A percentile compares a stretch with the other conserved stretches of the same genome.
Evolutionary conservation across 2,797 vertebrate genomes (phyloP).

Genomic region (Gadopsis marmoratus): DNA sequence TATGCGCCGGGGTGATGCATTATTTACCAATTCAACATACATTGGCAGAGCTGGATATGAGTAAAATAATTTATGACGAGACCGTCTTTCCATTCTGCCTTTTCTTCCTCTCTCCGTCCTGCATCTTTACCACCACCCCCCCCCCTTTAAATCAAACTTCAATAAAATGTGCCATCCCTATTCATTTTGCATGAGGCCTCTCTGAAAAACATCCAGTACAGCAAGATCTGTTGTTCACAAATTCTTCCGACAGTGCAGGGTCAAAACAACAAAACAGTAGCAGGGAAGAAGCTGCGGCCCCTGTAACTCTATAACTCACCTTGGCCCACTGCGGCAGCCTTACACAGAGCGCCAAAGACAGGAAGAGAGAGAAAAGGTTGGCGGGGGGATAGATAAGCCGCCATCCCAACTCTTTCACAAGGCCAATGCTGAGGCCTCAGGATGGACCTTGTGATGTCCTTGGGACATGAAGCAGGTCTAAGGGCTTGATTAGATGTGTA

Average conservation of each 20-base stretch:
- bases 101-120: constrained; percentile 71
- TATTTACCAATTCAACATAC: constrained; percentile 88
- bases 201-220: constrained; percentile 82
- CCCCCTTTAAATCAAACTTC: constrained; percentile 87
- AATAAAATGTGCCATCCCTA: constrained; percentile 86
- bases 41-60: constrained; percentile 84
- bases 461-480: constrained; percentile 9
- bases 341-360: constrained; percentile 14
- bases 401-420: constrained; percentile 13
- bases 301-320: constrained; percentile 75
- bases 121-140: constrained; percentile 47
- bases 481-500: constrained; percentile 55
- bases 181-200: constrained; percentile 88
- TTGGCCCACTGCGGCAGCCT: constrained; percentile 55
- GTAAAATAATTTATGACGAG: constrained; percentile 90
- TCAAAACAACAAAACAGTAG: constrained; percentile 84
- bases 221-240: constrained; percentile 81
- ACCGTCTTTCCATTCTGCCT: constrained; percentile 70
- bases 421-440: constrained; percentile 35
- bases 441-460: not conserved
- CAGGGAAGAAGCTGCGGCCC: constrained; percentile 52
- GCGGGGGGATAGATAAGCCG: constrained; percentile 23
- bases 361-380: constrained; percentile 9
- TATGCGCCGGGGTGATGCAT: constrained; percentile 85
- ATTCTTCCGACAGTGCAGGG: constrained; percentile 77